Conservation (phyloP, 1,140 invertebrate species). For the Pinna nobilis region DNA sequence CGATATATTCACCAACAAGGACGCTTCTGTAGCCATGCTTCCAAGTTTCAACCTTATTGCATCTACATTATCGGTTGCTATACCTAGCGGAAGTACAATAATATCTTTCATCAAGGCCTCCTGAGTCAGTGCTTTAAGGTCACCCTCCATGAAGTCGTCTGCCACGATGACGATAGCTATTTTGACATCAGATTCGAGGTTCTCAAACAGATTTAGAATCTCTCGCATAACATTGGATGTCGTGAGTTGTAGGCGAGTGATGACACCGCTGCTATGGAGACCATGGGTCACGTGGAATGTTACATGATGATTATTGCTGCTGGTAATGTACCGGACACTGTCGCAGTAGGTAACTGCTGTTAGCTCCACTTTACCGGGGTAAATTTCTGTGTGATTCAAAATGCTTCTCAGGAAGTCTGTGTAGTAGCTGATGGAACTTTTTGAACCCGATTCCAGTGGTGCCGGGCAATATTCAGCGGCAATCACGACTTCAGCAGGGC, state of each 20-base stretch:
- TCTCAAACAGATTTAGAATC: neutral
- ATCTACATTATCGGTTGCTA: too few relatives aligned
- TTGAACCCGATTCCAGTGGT: neutral
- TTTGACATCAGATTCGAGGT: slow-evolving; percentile 10
- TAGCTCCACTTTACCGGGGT: neutral
- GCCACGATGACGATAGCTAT: slow-evolving; percentile 11
- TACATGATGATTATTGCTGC: neutral
- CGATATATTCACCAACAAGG: too few relatives aligned
- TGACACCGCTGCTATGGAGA: slow-evolving; percentile 8
- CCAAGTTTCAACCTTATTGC: too few relatives aligned
- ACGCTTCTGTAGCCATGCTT: too few relatives aligned
- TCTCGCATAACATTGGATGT: slow-evolving; percentile 6
- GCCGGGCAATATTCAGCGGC: slow-evolving; percentile 1
- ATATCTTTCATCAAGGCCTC: neutral
- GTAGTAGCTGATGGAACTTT: slow-evolving; percentile 10
- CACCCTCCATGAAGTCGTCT: slow-evolving; percentile 9
- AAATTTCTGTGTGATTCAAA: neutral
- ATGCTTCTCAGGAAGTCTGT: slow-evolving; percentile 6
- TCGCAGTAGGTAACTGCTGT: neutral
- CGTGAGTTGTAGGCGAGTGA: neutral
- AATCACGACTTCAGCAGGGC: slow-evolving; percentile 7
- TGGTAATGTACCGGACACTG: neutral
- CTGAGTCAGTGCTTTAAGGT: neutral
- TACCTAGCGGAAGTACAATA: slow-evolving; percentile 13
- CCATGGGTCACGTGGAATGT: slow-evolving; percentile 1